phyloP scores from a whole-genome alignment of 1,140 invertebrate species.

The Drosophila mojavensis region DNA sequence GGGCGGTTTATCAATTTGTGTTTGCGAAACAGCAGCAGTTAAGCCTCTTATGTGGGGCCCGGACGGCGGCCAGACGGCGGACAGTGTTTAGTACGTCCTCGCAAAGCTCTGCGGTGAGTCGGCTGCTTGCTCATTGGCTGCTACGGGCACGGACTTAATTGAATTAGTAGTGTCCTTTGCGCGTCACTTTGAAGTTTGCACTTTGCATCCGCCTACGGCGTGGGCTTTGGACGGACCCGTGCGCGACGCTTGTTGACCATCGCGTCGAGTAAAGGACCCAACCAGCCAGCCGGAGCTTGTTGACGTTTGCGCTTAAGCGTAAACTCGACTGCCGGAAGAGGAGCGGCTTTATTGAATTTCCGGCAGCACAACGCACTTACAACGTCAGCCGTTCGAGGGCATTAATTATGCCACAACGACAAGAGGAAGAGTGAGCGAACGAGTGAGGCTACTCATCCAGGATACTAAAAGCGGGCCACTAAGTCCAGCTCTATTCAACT shows the following conservation, averaged over 20 bases:
- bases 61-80: not conserved
- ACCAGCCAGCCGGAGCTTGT: conserved; percentile 31
- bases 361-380: conserved; percentile 33
- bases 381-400: conserved; percentile 38
- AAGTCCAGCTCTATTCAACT: conserved; percentile 60
- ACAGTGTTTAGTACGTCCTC: conserved; percentile 11
- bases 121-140: conserved; percentile 16
- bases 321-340: conserved; percentile 59
- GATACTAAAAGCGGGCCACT: conserved; percentile 51
- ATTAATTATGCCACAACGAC: conserved; percentile 69
- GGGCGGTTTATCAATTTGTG: conserved; percentile 37
- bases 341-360: conserved; percentile 67
- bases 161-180: conserved; percentile 73
- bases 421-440: conserved; percentile 5
- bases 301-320: conserved; percentile 67
- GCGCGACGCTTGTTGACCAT: conserved; percentile 53
- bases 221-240: conserved; percentile 6
- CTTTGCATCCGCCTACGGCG: conserved; percentile 55
- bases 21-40: conserved; percentile 34
- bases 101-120: conserved; percentile 18
- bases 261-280: conserved; percentile 17
- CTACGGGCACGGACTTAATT: conserved; percentile 67
- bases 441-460: conserved; percentile 21
- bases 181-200: conserved; percentile 77
- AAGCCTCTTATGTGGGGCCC: conserved; percentile 36